Evolutionary conservation across 2,113 vertebrate genomes (phyloP).

Genomic region (Hemibates koningsi): DNA sequence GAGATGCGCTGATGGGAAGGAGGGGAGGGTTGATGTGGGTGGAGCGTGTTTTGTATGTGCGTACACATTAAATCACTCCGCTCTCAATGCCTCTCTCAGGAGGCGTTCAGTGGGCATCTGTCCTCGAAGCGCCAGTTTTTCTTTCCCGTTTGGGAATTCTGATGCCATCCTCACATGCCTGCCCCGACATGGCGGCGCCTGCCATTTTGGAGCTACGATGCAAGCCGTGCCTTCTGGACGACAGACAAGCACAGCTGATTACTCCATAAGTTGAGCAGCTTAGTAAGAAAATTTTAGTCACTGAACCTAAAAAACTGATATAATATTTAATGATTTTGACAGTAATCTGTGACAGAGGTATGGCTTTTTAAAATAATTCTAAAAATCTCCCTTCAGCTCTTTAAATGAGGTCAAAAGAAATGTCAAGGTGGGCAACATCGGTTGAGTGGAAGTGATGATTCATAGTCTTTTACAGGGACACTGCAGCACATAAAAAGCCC

Average conservation of each 20-base stretch:
- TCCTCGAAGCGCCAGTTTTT: slow-evolving; percentile 40
- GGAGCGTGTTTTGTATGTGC: slow-evolving; percentile 58
- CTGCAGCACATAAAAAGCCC: neutral
- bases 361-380: neutral
- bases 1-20: slow-evolving; percentile 45
- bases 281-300: neutral
- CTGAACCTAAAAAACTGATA: neutral
- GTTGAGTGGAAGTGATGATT: neutral
- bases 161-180: slow-evolving; percentile 47
- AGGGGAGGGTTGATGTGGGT: slow-evolving; percentile 52
- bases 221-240: neutral
- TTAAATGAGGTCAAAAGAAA: neutral
- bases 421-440: neutral
- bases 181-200: slow-evolving; percentile 57
- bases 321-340: neutral
- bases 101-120: slow-evolving; percentile 69
- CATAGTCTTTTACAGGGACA: neutral
- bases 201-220: slow-evolving; percentile 61
- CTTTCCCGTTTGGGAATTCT: slow-evolving; percentile 55
- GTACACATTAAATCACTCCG: slow-evolving; percentile 66
- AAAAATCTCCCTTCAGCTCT: neutral
- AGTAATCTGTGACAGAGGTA: neutral
- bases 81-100: slow-evolving; percentile 59
- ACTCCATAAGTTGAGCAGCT: neutral
- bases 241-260: neutral